phyloP scores from a whole-genome alignment of 2,113 vertebrate species.

The Tetraodon nigroviridis region DNA sequence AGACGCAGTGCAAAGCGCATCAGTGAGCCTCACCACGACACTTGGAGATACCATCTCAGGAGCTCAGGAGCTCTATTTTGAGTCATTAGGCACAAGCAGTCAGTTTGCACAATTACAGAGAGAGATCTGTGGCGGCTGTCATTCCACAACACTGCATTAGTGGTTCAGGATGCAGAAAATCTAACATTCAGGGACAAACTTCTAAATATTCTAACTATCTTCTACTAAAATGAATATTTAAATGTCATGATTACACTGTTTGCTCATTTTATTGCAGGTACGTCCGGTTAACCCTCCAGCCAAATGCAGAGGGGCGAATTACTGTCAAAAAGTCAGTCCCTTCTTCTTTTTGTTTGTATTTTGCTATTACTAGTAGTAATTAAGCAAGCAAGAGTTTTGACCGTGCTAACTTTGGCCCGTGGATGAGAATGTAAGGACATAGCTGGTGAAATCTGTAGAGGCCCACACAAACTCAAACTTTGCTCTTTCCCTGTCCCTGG shows the following conservation, averaged over 20 bases:
- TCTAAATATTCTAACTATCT: too few relatives aligned
- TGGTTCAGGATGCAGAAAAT: too few relatives aligned
- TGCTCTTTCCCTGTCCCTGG: slow-evolving; percentile 51
- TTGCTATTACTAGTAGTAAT: neutral
- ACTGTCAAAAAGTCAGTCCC: slow-evolving; percentile 92
- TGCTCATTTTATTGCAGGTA: slow-evolving; percentile 74
- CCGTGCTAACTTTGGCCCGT: neutral
- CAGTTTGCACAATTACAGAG: too few relatives aligned
- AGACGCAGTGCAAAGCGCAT: neutral
- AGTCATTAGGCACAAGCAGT: neutral
- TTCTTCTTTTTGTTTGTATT: neutral
- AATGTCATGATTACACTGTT: too few relatives aligned
- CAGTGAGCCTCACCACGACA: neutral
- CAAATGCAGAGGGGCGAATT: slow-evolving; percentile 88
- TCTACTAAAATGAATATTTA: too few relatives aligned
- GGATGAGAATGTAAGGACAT: slow-evolving; percentile 37
- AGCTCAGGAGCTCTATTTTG: neutral
- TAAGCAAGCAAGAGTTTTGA: slow-evolving; percentile 6
- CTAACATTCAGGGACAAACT: too few relatives aligned
- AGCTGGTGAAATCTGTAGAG: slow-evolving; percentile 47
- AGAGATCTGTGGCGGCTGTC: too few relatives aligned
- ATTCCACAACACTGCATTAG: too few relatives aligned
- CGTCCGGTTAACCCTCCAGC: slow-evolving; percentile 88
- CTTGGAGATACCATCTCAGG: neutral
- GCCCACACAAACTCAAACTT: slow-evolving; percentile 52